phyloP scores from a whole-genome alignment of 2,888 invertebrate species.

The Tipula vernalis region DNA sequence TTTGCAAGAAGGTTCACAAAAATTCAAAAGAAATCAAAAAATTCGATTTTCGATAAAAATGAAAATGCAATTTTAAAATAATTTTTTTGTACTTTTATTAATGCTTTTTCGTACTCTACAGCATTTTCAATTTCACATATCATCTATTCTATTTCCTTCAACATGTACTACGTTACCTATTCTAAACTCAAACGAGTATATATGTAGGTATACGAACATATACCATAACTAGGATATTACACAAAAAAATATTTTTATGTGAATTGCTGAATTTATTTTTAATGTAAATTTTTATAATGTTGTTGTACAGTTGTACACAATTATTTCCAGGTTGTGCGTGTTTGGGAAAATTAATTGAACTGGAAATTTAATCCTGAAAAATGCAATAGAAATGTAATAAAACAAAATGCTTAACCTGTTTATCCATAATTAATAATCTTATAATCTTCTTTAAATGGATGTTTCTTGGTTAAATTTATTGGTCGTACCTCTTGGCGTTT shows the following conservation, averaged over 20 bases:
- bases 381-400: too few species aligned
- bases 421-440: too few species aligned
- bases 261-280: background rate
- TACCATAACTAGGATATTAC: background rate
- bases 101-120: background rate
- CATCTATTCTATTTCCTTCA: background rate
- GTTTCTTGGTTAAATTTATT: too few species aligned
- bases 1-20: background rate
- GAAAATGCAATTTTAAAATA: background rate
- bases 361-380: background rate
- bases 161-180: too few species aligned
- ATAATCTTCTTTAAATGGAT: too few species aligned
- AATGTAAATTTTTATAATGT: background rate
- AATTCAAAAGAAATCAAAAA: background rate
- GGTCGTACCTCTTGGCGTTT: too few species aligned
- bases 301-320: background rate
- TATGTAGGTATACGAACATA: too few species aligned
- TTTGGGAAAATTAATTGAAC: background rate
- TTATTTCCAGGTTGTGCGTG: background rate
- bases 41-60: background rate
- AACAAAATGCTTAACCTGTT: too few species aligned
- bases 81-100: background rate
- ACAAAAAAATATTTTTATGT: background rate
- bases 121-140: background rate
- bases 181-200: too few species aligned